Conservation (phyloP, 2,888 invertebrate species). For the Acleris sparsana region DNA sequence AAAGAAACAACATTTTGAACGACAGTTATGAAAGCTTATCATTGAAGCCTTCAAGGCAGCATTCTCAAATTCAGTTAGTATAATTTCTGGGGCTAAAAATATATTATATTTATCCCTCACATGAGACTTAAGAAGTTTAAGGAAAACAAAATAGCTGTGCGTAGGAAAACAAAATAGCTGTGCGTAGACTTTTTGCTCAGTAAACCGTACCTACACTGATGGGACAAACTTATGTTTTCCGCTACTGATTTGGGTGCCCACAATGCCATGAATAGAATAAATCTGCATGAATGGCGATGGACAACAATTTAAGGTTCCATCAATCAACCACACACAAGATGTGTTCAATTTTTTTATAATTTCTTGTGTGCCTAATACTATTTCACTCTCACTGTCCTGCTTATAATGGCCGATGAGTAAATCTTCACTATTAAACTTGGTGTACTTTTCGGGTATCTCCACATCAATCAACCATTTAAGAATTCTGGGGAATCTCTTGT, state of each 20-base stretch:
- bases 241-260: neutral
- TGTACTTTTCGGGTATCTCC: constrained; percentile 2
- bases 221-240: too few relatives aligned
- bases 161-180: neutral
- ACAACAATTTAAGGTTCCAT: constrained; percentile 5
- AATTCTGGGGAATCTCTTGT: constrained; percentile 4
- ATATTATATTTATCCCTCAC: constrained; percentile 1
- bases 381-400: too few relatives aligned
- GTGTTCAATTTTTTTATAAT: too few relatives aligned
- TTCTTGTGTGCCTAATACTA: too few relatives aligned
- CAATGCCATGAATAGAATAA: constrained; percentile 6
- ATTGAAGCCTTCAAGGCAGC: constrained; percentile 1
- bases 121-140: constrained; percentile 4
- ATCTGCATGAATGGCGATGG: constrained; percentile 5
- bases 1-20: constrained; percentile 7
- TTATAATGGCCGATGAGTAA: too few relatives aligned
- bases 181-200: too few relatives aligned
- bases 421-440: too few relatives aligned
- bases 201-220: too few relatives aligned
- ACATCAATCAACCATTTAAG: constrained; percentile 1
- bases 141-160: neutral
- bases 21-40: constrained; percentile 2
- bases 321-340: neutral
- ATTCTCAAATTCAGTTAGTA: constrained; percentile 4
- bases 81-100: constrained; percentile 6